Conservation (phyloP, 1,140 invertebrate species). For the Diprion similis region DNA sequence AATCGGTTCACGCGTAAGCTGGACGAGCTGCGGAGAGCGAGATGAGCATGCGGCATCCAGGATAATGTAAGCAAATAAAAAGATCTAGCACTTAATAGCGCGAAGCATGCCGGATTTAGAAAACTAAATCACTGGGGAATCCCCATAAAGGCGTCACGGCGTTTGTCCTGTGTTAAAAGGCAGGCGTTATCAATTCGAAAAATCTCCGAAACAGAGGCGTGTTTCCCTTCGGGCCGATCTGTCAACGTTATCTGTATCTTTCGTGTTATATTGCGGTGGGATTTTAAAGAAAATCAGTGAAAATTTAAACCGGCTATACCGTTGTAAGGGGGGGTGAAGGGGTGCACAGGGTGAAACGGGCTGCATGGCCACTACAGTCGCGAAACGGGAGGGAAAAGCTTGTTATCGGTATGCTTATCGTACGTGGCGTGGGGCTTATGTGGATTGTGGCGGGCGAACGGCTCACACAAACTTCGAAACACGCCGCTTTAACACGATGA, state of each 20-base stretch:
- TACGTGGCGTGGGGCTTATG: conserved; percentile 53
- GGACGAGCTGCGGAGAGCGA: too few species aligned
- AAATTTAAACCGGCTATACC: conserved; percentile 53
- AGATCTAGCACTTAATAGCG: too few species aligned
- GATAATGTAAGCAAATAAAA: too few species aligned
- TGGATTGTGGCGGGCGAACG: conserved; percentile 46
- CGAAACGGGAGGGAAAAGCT: conserved; percentile 15
- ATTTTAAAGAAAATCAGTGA: conserved; percentile 60
- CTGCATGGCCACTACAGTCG: conserved; percentile 17
- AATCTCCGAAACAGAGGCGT: conserved; percentile 37
- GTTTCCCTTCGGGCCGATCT: conserved; percentile 39
- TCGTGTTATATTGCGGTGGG: conserved; percentile 19
- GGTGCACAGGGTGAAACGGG: conserved; percentile 9
- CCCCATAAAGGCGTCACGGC: too few species aligned
- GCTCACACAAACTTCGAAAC: conserved; percentile 34
- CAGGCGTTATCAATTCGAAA: conserved; percentile 25
- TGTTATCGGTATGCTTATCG: conserved; percentile 59
- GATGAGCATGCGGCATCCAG: too few species aligned
- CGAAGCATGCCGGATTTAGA: too few species aligned
- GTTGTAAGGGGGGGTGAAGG: conserved; percentile 14
- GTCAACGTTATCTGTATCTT: conserved; percentile 53
- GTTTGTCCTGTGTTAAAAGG: too few species aligned
- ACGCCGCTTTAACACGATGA: not conserved
- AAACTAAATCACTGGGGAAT: too few species aligned
- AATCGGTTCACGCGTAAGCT: too few species aligned